Percentiles rank a stretch among this genome's conserved stretches.
Conservation (phyloP, 2,797 vertebrate genomes). For the Picus viridis region DNA sequence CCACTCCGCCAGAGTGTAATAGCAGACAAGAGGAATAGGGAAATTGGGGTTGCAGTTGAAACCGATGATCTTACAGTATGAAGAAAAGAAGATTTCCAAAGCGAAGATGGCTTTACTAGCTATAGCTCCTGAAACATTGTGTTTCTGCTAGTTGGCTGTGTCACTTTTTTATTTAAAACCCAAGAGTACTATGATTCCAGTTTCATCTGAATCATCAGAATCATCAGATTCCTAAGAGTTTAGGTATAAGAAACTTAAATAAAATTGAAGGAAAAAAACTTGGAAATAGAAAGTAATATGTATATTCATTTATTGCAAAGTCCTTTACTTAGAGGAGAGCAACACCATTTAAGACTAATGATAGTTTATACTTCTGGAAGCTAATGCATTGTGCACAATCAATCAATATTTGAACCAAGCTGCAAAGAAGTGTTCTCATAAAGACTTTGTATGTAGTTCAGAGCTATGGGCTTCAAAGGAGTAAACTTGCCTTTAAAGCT, state of each 20-base stretch:
- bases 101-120: background rate
- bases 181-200: background rate
- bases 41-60: background rate
- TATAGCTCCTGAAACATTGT: background rate
- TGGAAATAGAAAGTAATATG: background rate
- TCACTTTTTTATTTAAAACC: background rate
- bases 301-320: background rate
- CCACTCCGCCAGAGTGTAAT: background rate
- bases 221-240: background rate
- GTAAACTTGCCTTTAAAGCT: constrained; percentile 37
- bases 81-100: background rate
- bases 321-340: background rate
- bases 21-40: background rate
- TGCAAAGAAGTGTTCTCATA: constrained; percentile 34
- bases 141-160: background rate
- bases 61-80: background rate
- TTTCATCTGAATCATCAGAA: background rate
- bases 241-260: background rate
- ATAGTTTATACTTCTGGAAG: constrained; percentile 15
- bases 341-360: background rate
- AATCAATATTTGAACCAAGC: constrained; percentile 23
- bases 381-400: constrained; percentile 11
- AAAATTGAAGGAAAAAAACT: background rate
- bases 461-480: constrained; percentile 21
- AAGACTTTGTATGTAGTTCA: constrained; percentile 32